These are phyloP conservation scores for Tauraco hartlaubi DNA, from an alignment of 2,797 vertebrate species.

Conservation along the genomic window DNA sequence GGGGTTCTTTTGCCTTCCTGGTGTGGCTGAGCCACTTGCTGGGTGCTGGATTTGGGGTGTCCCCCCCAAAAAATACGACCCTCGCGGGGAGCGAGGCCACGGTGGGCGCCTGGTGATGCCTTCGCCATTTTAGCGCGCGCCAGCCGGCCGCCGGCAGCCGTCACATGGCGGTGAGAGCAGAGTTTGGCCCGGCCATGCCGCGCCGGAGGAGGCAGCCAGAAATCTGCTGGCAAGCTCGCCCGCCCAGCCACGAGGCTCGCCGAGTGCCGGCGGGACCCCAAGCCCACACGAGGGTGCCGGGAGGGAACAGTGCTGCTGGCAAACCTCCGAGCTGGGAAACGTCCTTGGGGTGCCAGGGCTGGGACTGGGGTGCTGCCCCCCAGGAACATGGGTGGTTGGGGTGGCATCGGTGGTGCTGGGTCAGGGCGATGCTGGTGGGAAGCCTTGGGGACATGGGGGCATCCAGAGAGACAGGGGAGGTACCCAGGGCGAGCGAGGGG, in stretches of 20 bases:
- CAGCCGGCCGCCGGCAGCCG: background rate
- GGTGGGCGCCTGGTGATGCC: background rate
- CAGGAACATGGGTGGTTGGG: background rate
- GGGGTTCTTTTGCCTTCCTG: background rate
- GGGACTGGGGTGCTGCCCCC: background rate
- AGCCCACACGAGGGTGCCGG: accelerated
- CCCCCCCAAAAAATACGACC: background rate
- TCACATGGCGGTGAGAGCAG: constrained; percentile 62
- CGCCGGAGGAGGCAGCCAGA: constrained; percentile 11
- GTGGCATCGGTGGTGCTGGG: accelerated
- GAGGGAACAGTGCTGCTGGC: background rate
- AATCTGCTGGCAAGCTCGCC: background rate
- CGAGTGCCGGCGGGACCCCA: background rate
- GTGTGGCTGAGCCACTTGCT: background rate
- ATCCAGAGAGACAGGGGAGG: accelerated
- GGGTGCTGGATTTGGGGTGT: background rate
- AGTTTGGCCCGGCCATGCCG: background rate
- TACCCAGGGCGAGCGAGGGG: accelerated
- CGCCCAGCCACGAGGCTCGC: background rate
- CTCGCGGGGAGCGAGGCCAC: accelerated
- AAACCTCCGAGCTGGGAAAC: accelerated
- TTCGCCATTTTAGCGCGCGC: constrained; percentile 35
- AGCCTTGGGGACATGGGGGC: background rate
- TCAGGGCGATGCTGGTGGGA: background rate
- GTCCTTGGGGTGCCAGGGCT: background rate